Evolutionary conservation across 2,113 vertebrate genomes (phyloP).

Genomic region (Corynorhinus townsendii): DNA sequence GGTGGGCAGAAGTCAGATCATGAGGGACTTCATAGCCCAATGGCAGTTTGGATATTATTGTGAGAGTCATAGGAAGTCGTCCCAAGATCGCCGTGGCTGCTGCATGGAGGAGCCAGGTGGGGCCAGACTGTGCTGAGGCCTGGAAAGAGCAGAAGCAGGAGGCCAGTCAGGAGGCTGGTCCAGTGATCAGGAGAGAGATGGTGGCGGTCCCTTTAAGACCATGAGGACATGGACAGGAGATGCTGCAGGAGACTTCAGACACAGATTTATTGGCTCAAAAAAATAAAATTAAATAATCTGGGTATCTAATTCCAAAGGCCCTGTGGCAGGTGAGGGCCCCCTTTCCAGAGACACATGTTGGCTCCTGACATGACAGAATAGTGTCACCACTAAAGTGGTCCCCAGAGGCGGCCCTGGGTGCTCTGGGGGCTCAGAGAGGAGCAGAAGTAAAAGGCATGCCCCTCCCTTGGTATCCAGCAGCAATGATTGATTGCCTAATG

Average conservation of each 20-base stretch:
- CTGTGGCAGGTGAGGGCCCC: slow-evolving; percentile 45
- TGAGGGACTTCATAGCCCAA: not conserved
- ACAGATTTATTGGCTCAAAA: slow-evolving; percentile 51
- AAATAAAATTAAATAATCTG: slow-evolving; percentile 52
- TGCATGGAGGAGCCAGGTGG: not conserved
- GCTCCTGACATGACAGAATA: slow-evolving; percentile 58
- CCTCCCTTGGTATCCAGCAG: slow-evolving; percentile 1
- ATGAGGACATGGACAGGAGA: not conserved
- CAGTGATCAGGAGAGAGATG: not conserved
- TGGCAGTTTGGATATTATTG: not conserved
- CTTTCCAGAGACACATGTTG: slow-evolving; percentile 45
- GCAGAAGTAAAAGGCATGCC: not conserved
- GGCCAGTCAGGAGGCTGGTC: not conserved
- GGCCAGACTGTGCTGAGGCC: rapidly evolving
- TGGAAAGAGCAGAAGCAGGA: rapidly evolving
- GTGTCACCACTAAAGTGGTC: not conserved
- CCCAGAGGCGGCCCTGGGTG: slow-evolving; percentile 40
- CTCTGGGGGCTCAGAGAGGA: not conserved
- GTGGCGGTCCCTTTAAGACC: rapidly evolving
- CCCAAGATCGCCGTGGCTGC: not conserved
- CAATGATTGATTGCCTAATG: not conserved
- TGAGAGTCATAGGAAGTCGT: not conserved
- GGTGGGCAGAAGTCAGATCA: not conserved
- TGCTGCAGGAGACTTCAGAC: not conserved
- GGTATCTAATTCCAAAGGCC: slow-evolving; percentile 41